A percentile compares a stretch with the other conserved stretches of the same genome.
These are phyloP conservation scores for Phalacrocorax carbo DNA, from an alignment of 2,113 vertebrate species.

Conservation along the genomic window DNA sequence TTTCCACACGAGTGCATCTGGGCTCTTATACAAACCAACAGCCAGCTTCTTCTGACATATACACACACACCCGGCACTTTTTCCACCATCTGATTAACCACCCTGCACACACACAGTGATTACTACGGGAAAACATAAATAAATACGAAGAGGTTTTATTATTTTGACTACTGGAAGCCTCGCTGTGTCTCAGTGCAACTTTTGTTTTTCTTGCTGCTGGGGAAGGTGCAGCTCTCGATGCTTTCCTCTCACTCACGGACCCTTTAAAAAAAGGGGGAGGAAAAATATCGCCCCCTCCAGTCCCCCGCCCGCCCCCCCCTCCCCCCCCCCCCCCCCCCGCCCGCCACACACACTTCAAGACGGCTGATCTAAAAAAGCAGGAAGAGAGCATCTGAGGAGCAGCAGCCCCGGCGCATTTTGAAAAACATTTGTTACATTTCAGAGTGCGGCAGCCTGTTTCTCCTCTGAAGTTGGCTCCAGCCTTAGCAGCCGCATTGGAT, in stretches of 20 bases:
- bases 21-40: slow-evolving; percentile 90
- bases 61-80: slow-evolving; percentile 76
- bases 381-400: slow-evolving; percentile 62
- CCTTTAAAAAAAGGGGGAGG: slow-evolving; percentile 62
- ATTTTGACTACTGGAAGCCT: slow-evolving; percentile 75
- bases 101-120: slow-evolving; percentile 69
- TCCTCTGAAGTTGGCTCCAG: slow-evolving; percentile 98
- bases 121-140: slow-evolving; percentile 72
- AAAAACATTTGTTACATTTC: slow-evolving; percentile 61
- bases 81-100: slow-evolving; percentile 69
- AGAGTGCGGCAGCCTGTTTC: slow-evolving; percentile 69
- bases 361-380: slow-evolving; percentile 67
- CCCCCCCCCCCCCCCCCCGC: too few species aligned
- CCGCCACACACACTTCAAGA: slow-evolving; percentile 40
- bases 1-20: slow-evolving; percentile 87
- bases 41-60: slow-evolving; percentile 79
- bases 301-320: not conserved
- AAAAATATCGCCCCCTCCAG: slow-evolving; percentile 38
- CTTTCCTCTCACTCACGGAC: slow-evolving; percentile 51
- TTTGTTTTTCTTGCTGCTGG: slow-evolving; percentile 61
- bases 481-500: slow-evolving; percentile 99
- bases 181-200: slow-evolving; percentile 72
- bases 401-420: slow-evolving; percentile 54
- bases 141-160: slow-evolving; percentile 72
- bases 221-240: slow-evolving; percentile 71